These are phyloP conservation scores for Oryzias curvinotus DNA, from an alignment of 2,113 vertebrate species.

Conservation along the genomic window DNA sequence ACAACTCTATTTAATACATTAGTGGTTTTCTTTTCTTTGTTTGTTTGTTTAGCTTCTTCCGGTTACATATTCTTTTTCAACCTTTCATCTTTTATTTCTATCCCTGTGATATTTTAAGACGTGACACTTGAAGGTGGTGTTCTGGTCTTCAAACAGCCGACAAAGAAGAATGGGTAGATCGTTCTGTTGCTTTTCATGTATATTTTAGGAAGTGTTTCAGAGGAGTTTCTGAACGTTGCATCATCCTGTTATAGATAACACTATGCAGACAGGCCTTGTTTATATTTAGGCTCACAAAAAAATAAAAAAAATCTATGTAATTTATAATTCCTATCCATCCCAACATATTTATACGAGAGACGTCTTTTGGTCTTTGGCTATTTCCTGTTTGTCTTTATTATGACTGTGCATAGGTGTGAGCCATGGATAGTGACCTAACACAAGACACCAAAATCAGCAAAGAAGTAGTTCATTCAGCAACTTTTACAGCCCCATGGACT, in stretches of 20 bases:
- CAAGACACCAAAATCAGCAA: conserved; percentile 18
- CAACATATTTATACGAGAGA: conserved; percentile 68
- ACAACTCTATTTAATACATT: conserved; percentile 26
- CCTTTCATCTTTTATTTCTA: conserved; percentile 15
- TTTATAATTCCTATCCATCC: conserved; percentile 45
- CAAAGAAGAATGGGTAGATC: conserved; percentile 46
- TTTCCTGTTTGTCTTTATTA: not conserved
- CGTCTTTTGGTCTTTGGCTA: conserved; percentile 32
- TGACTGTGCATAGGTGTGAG: conserved; percentile 1
- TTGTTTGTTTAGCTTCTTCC: not conserved
- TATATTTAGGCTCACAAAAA: conserved; percentile 71
- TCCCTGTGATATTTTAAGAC: conserved; percentile 42
- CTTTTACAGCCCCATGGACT: conserved; percentile 15
- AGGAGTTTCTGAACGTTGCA: conserved; percentile 68
- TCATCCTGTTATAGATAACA: conserved; percentile 57
- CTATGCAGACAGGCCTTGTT: conserved; percentile 52
- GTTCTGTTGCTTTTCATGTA: conserved; percentile 66
- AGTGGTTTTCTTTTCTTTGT: conserved; percentile 13
- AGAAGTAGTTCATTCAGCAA: conserved; percentile 2
- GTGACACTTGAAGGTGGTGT: conserved; percentile 53
- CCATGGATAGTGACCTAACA: not conserved
- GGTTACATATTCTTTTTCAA: not conserved
- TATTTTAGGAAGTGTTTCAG: conserved; percentile 74
- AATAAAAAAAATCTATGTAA: conserved; percentile 28
- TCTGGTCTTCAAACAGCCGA: conserved; percentile 47